Percentiles rank a stretch among this genome's conserved stretches.
These are phyloP conservation scores for Xerus rutilus DNA, from an alignment of 2,797 vertebrate genomes.

Conservation along the genomic window DNA sequence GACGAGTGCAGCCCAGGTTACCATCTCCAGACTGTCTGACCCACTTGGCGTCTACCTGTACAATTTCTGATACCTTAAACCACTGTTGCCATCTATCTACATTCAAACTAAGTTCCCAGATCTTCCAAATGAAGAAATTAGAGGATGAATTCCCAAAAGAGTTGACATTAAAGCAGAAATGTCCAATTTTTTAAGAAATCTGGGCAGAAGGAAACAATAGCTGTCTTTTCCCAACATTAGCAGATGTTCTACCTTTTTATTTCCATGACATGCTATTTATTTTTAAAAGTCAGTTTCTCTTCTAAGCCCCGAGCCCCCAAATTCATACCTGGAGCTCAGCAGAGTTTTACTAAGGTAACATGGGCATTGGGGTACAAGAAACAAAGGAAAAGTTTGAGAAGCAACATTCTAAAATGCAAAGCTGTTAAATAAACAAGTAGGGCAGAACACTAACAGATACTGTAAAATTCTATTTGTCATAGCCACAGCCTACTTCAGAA, in stretches of 20 bases:
- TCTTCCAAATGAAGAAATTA: conserved; percentile 17
- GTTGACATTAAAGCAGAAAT: conserved; percentile 19
- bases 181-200: conserved; percentile 9
- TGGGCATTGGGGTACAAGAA: background rate
- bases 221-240: conserved; percentile 8
- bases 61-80: background rate
- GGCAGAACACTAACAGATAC: background rate
- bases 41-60: background rate
- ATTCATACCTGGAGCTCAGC: conserved; percentile 10
- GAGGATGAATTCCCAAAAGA: conserved; percentile 22
- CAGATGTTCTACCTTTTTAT: conserved; percentile 10
- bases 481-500: conserved; percentile 57
- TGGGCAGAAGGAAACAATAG: conserved; percentile 25
- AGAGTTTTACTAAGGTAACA: conserved; percentile 62
- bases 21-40: background rate
- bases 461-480: conserved; percentile 30
- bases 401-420: conserved; percentile 23
- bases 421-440: conserved; percentile 32
- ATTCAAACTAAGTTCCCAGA: background rate
- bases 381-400: conserved; percentile 38
- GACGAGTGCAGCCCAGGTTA: background rate
- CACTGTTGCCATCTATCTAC: background rate
- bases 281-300: conserved; percentile 18
- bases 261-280: background rate
- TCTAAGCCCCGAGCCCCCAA: background rate